Base-by-base conservation (phyloP, 2,888 invertebrate genomes). In the Anaspis maculata region DNA sequence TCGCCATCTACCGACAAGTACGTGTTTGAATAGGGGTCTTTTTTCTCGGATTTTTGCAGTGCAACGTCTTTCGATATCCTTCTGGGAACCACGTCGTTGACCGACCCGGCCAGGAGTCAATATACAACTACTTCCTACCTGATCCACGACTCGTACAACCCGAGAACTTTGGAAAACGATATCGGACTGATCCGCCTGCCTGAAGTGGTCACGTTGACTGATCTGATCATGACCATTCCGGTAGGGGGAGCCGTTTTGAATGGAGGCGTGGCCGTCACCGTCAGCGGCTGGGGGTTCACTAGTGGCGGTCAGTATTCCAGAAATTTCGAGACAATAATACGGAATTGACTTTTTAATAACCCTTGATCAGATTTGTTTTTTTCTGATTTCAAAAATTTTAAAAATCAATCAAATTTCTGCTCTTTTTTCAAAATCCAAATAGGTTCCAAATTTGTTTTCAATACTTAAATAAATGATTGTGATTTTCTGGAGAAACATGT, bases 211-310 rank as follows among this genome's bases (percentile, higher is more conserved):
- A 12, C 25, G 6, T 25, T 25, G n/a, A 31, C 13, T 16, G 25
- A 14, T 21, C 19, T 4, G 2, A 11, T 25, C 25, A 25, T 5
- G 5, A 11, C 12, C 5, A 25, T 25, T 6, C 6, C 25, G 4
- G 4, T 25, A 6, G 25, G 5, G 4, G 12, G n/a, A 4, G n/a
- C 4, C 25, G n/a, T 10, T 10, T 6, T 25, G 12, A 10, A 14
- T 2, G 21, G 6, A 6, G 23, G 23, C 16, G 13, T 13, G 19
- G 3, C 13, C 10, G 32, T 32, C 2, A 27, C 27, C 14, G 3
- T 27, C n/a, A 32, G 27, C 15, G 32, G 32, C 3, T 32, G 26
- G 26, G 32, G 32, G 10, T 3, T 13, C 3, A 32, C 32, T n/a
- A 22, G 27, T 12, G 32, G 25, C 16, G n/a, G 25, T 25, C 6